These are phyloP conservation scores for Rhynchopsitta pachyrhyncha DNA, from an alignment of 2,113 vertebrate species.

Conservation along the genomic window DNA sequence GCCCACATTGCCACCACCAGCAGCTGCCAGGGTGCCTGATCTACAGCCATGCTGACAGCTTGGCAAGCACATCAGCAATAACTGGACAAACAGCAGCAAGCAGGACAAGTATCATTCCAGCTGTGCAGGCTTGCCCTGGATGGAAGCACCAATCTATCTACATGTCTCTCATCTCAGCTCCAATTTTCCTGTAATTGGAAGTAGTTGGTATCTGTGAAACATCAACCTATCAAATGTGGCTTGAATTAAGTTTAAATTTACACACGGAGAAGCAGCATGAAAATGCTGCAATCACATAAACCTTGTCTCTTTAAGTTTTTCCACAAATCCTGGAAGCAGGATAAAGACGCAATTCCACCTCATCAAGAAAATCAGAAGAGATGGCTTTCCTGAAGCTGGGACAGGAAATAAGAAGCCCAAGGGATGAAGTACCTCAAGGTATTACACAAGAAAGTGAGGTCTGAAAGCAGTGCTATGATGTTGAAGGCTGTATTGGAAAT, in stretches of 20 bases:
- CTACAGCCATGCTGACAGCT: background rate
- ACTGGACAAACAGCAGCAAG: background rate
- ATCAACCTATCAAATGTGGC: background rate
- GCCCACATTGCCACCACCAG: accelerated
- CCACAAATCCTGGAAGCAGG: background rate
- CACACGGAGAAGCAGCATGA: background rate
- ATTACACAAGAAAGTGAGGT: background rate
- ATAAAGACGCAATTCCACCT: conserved; percentile 40
- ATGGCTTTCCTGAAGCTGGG: background rate
- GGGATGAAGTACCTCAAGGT: background rate
- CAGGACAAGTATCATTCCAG: background rate
- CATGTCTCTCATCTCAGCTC: background rate
- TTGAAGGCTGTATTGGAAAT: background rate
- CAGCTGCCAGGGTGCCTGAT: background rate
- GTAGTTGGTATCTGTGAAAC: background rate
- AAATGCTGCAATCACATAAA: background rate
- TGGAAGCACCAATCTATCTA: background rate
- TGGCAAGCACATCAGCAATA: background rate
- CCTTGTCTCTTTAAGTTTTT: background rate
- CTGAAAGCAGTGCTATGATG: background rate
- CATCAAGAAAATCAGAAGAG: background rate
- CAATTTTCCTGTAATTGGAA: background rate
- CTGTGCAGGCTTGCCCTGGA: background rate
- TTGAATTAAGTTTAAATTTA: background rate
- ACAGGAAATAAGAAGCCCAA: background rate